phyloP scores from a whole-genome alignment of 2,888 invertebrate species.

The Nomada fabriciana region DNA sequence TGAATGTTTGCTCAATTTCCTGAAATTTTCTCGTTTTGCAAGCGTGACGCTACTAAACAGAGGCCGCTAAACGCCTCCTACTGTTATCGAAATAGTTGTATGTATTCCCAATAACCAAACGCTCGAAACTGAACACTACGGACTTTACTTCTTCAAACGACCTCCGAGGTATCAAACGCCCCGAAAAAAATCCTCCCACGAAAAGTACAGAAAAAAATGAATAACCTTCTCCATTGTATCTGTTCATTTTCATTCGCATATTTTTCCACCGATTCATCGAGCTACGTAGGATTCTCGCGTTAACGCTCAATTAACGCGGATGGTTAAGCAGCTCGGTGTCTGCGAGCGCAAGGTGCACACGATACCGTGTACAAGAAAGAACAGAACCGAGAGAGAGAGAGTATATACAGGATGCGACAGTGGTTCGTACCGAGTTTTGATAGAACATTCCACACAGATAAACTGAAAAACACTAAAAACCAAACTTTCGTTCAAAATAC shows the following conservation, averaged over 20 bases:
- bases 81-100: not conserved
- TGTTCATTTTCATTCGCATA: not conserved
- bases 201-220: no score
- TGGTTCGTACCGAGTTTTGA: no score
- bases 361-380: not conserved
- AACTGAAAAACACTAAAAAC: no score
- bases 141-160: no score
- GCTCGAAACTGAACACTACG: no score
- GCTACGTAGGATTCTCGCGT: conserved; percentile 5
- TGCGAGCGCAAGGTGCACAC: conserved; percentile 12
- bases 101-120: not conserved
- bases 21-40: conserved; percentile 8
- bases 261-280: conserved; percentile 3
- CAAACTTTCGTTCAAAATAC: no score
- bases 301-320: conserved; percentile 36
- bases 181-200: no score
- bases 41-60: not conserved
- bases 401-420: no score
- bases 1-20: conserved; percentile 16
- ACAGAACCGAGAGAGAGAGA: not conserved
- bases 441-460: no score
- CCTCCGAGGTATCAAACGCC: no score
- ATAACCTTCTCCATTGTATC: not conserved
- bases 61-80: not conserved
- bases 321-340: conserved; percentile 3